Percentiles rank a stretch among this genome's conserved stretches.
phyloP scores from a whole-genome alignment of 2,888 invertebrate genomes.

The Himalopsyche tibetana region DNA sequence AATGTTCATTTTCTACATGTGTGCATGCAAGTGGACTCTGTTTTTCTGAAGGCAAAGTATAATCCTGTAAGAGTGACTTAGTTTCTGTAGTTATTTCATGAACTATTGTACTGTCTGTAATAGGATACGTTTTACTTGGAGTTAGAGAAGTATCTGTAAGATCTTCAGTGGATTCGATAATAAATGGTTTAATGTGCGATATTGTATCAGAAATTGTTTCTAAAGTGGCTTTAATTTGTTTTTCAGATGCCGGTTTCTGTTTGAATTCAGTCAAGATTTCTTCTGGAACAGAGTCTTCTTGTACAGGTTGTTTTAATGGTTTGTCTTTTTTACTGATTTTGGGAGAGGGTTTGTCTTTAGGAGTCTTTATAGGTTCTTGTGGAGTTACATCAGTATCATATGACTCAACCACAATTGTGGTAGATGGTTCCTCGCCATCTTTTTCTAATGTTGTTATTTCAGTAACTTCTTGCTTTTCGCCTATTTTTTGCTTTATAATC shows the following conservation, averaged over 20 bases:
- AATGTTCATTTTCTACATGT: conserved; percentile 61
- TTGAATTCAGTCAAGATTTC: conserved; percentile 56
- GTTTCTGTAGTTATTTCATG: conserved; percentile 58
- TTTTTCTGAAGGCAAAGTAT: conserved; percentile 55
- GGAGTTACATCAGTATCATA: conserved; percentile 49
- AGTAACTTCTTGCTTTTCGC: conserved; percentile 71
- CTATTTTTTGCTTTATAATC: conserved; percentile 71
- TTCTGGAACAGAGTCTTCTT: conserved; percentile 54
- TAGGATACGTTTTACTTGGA: conserved; percentile 54
- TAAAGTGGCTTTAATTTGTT: conserved; percentile 58
- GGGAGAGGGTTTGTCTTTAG: conserved; percentile 32
- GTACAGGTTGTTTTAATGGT: conserved; percentile 31
- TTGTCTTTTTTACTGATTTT: conserved; percentile 1
- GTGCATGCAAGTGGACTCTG: conserved; percentile 50
- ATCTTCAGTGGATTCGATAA: conserved; percentile 67
- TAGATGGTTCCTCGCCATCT: conserved; percentile 69
- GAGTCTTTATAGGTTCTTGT: not conserved
- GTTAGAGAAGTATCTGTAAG: conserved; percentile 51
- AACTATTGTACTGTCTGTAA: conserved; percentile 55
- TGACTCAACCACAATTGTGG: conserved; percentile 68
- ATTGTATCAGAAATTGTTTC: conserved; percentile 61
- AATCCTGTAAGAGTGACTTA: conserved; percentile 60
- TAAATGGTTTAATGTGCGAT: conserved; percentile 62
- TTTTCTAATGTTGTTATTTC: conserved; percentile 71
- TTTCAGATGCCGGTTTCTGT: conserved; percentile 50